A percentile compares a stretch with the other conserved stretches of the same genome.
Evolutionary conservation across 2,113 vertebrate genomes (phyloP).

Genomic region (Engraulis encrasicolus): DNA sequence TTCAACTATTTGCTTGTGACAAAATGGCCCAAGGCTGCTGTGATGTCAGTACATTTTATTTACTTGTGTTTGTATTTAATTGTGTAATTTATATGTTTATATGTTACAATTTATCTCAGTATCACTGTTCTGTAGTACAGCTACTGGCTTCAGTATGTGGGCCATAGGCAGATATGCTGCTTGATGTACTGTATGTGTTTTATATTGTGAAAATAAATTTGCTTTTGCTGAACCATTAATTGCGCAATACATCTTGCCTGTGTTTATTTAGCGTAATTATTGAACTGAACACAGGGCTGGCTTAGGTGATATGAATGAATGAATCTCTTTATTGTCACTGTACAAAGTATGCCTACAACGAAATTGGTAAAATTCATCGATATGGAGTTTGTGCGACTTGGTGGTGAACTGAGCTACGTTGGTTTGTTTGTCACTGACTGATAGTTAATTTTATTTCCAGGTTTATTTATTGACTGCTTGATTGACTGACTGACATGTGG

Average conservation of each 20-base stretch:
- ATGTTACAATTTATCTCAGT: slow-evolving; percentile 38
- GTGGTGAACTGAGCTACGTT: no score
- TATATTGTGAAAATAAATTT: slow-evolving; percentile 66
- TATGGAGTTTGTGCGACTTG: no score
- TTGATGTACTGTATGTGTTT: slow-evolving; percentile 62
- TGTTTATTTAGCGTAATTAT: neutral
- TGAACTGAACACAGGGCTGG: no score
- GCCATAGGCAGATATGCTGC: slow-evolving; percentile 60
- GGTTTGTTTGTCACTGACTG: no score
- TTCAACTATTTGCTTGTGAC: slow-evolving; percentile 22
- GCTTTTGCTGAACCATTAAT: slow-evolving; percentile 49
- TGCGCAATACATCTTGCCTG: neutral
- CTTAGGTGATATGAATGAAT: no score
- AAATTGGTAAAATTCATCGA: no score
- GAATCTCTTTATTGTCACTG: no score
- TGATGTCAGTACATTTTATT: neutral
- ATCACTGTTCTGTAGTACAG: slow-evolving; percentile 40
- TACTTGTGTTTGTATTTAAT: slow-evolving; percentile 36
- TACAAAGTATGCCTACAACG: no score
- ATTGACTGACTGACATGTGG: no score
- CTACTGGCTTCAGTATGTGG: slow-evolving; percentile 54
- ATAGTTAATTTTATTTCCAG: no score
- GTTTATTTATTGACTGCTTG: no score
- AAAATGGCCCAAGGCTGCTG: slow-evolving; percentile 13
- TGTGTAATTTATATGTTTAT: slow-evolving; percentile 37